Percentiles rank a stretch among this genome's conserved stretches.
phyloP scores from a whole-genome alignment of 1,140 invertebrate genomes.

The Aphidius gifuensis region DNA sequence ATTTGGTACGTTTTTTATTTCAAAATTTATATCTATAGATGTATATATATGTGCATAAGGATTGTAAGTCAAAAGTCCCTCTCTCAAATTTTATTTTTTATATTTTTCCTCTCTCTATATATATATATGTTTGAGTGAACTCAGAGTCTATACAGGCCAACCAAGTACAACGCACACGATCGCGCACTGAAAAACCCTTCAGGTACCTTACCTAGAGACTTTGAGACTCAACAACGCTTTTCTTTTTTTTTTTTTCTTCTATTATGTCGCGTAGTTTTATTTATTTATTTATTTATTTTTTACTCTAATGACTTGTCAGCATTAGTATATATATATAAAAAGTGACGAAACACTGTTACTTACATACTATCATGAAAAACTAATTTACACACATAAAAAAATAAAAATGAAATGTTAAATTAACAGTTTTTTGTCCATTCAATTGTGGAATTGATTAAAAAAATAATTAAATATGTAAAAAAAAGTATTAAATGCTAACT shows the following conservation, averaged over 20 bases:
- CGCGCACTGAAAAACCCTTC: conserved; percentile 21
- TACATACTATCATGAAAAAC: background rate
- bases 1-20: conserved; percentile 7
- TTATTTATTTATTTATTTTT: background rate
- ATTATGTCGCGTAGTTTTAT: conserved; percentile 7
- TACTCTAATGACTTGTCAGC: conserved; percentile 8
- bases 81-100: conserved; percentile 2
- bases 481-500: no score
- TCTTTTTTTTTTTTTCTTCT: background rate
- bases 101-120: background rate
- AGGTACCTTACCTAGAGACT: conserved; percentile 15
- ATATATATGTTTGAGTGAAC: no score
- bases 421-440: no score
- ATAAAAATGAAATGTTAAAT: background rate
- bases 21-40: background rate
- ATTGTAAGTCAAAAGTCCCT: no score
- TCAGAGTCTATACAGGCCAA: background rate
- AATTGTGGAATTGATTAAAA: no score
- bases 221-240: background rate
- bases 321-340: conserved; percentile 1
- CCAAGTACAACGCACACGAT: conserved; percentile 19
- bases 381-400: background rate
- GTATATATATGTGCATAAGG: background rate
- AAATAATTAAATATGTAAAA: no score
- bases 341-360: background rate